Base-by-base conservation (phyloP, 2,888 invertebrate genomes). In the Diplolepis rosae region DNA sequence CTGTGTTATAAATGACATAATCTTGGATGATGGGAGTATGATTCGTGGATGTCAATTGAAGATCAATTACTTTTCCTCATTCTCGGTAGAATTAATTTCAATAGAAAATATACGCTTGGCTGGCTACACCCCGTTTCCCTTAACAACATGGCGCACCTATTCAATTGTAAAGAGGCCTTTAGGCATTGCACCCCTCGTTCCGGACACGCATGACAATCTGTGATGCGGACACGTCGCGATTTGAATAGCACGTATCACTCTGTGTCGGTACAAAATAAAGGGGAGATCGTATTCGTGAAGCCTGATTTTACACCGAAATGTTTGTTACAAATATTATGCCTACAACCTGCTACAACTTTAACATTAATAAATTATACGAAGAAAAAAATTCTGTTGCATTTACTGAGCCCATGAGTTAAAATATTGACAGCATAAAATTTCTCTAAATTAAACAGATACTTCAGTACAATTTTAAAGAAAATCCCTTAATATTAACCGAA, bases 1-100 rank as follows among this genome's bases (percentile, higher is more conserved):
- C n/a, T n/a, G n/a, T n/a, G n/a, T n/a, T n/a, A n/a, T n/a, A n/a
- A n/a, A n/a, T n/a, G 6, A 24, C 22, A 35, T 35, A 61, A 24
- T 35, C n/a, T 13, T 32, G 18, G 9, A 56, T 22, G 5, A 32
- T 24, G 39, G 22, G n/a, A n/a, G n/a, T n/a, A 56, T 24, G 61
- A 61, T 61, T 56, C 32, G 32, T 32, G 18, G 22, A 56, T 24
- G 35, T 39, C 61, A 24, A 61, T 39, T 61, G 61, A 22, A 61
- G 61, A 61, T 61, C 61, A 61, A 61, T 61, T 61, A 61, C 61
- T 61, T 39, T 61, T 39, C 35, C 39, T 28, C 52, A 28, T 52
- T 52, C 39, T 61, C 61, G 35, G 13, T 13, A 39, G 35, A 61
- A 61, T 39, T 24, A 13, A 61, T 15, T 24, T 61, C 27, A 61